Percentiles rank a stretch among this genome's conserved stretches.
These are phyloP conservation scores for Gadus chalcogrammus DNA, from an alignment of 2,113 vertebrate genomes.

Conservation along the genomic window DNA sequence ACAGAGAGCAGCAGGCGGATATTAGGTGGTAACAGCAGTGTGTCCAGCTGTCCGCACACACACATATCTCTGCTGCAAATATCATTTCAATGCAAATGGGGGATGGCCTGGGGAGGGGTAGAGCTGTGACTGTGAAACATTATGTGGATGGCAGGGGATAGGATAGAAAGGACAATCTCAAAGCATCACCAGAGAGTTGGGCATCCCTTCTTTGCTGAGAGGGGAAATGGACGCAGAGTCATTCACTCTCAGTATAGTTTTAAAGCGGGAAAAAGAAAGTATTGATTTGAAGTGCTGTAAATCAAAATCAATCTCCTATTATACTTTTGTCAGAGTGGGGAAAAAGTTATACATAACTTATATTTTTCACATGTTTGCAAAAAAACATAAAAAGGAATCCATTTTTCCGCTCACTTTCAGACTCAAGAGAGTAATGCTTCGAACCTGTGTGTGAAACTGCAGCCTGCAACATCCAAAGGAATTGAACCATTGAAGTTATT, in stretches of 20 bases:
- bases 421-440: too few relatives aligned
- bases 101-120: too few relatives aligned
- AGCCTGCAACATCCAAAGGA: too few relatives aligned
- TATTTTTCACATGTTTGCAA: too few relatives aligned
- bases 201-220: slow-evolving; percentile 25
- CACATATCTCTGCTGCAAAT: slow-evolving; percentile 37
- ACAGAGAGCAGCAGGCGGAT: slow-evolving; percentile 36
- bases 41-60: slow-evolving; percentile 52
- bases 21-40: slow-evolving; percentile 37
- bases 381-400: too few relatives aligned
- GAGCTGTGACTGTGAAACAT: slow-evolving; percentile 30
- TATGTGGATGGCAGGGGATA: slow-evolving; percentile 29
- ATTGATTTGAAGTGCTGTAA: slow-evolving; percentile 43
- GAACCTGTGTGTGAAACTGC: too few relatives aligned
- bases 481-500: too few relatives aligned
- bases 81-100: slow-evolving; percentile 56
- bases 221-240: slow-evolving; percentile 28
- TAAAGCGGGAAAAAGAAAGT: slow-evolving; percentile 12
- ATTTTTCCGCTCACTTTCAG: too few relatives aligned
- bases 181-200: slow-evolving; percentile 26
- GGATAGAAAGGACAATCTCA: slow-evolving; percentile 23
- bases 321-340: too few relatives aligned
- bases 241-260: slow-evolving; percentile 32
- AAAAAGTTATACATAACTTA: too few relatives aligned
- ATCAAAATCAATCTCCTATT: slow-evolving; percentile 16